Evolutionary conservation across 53 echinoderm and acorn worm species (phyloP).

Genomic region (Mesocentrotus franciscanus): DNA sequence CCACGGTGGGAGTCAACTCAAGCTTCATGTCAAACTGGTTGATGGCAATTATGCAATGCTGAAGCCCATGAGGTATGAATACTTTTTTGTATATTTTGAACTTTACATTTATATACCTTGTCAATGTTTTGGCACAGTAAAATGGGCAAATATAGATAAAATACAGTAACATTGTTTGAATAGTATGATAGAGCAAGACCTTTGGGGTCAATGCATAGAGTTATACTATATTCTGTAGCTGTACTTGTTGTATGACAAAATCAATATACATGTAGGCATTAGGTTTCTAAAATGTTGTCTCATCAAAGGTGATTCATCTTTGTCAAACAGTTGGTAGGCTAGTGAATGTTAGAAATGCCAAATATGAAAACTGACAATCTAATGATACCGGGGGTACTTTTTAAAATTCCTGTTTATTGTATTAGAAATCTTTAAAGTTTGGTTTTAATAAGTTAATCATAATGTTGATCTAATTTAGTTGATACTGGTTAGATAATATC

Average conservation of each 20-base stretch:
- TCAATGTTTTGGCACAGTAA: not conserved
- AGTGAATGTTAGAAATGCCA: too few relatives aligned
- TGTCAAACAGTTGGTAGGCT: too few relatives aligned
- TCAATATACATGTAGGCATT: too few relatives aligned
- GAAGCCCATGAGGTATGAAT: slow-evolving; percentile 84
- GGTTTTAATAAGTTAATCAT: too few relatives aligned
- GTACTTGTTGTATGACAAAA: not conserved
- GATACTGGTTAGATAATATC: too few relatives aligned
- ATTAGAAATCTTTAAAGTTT: too few relatives aligned
- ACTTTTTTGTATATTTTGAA: not conserved
- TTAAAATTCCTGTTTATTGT: too few relatives aligned
- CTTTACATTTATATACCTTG: not conserved
- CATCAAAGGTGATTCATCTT: too few relatives aligned
- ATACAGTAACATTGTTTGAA: not conserved
- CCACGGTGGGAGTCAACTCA: slow-evolving; percentile 83
- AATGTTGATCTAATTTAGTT: too few relatives aligned
- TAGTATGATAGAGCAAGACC: not conserved
- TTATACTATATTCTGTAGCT: not conserved
- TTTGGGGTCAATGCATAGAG: not conserved
- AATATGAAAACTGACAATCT: too few relatives aligned
- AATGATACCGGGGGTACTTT: too few relatives aligned
- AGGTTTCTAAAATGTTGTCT: too few relatives aligned
- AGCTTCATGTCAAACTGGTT: slow-evolving; percentile 77
- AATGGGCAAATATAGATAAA: not conserved
- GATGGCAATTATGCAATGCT: slow-evolving; percentile 87